These are phyloP conservation scores for Xanthorhoe designata DNA, from an alignment of 2,888 invertebrate genomes.

Conservation along the genomic window DNA sequence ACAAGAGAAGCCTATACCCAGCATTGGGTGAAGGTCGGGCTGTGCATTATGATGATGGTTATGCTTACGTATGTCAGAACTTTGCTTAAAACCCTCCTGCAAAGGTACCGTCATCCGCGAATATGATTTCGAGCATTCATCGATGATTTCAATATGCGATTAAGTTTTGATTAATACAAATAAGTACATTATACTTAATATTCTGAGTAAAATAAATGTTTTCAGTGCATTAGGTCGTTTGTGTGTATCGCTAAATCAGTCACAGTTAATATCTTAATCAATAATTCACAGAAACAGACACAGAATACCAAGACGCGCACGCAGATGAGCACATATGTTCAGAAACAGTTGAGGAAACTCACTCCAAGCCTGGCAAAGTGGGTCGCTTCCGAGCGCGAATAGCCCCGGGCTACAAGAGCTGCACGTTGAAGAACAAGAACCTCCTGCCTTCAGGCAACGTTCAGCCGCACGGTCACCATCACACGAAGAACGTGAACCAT, in stretches of 20 bases:
- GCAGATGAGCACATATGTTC: conserved; percentile 56
- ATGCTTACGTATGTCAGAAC: too few species aligned
- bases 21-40: too few species aligned
- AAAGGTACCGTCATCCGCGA: too few species aligned
- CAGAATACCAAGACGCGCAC: conserved; percentile 73
- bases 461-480: conserved; percentile 76
- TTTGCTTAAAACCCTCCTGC: too few species aligned
- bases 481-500: conserved; percentile 77
- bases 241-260: neutral
- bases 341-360: conserved; percentile 56
- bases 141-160: too few species aligned
- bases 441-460: conserved; percentile 56
- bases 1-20: too few species aligned
- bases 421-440: conserved; percentile 60
- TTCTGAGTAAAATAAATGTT: too few species aligned
- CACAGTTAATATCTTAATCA: neutral
- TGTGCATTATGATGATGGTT: too few species aligned
- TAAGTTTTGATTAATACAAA: too few species aligned
- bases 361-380: conserved; percentile 70
- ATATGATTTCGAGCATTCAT: too few species aligned
- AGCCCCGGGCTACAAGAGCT: conserved; percentile 71
- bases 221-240: too few species aligned
- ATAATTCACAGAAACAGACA: conserved; percentile 68
- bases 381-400: conserved; percentile 73
- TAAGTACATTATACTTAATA: too few species aligned